phyloP scores from a whole-genome alignment of 2,888 invertebrate genomes.

The Oscheius sp. region DNA sequence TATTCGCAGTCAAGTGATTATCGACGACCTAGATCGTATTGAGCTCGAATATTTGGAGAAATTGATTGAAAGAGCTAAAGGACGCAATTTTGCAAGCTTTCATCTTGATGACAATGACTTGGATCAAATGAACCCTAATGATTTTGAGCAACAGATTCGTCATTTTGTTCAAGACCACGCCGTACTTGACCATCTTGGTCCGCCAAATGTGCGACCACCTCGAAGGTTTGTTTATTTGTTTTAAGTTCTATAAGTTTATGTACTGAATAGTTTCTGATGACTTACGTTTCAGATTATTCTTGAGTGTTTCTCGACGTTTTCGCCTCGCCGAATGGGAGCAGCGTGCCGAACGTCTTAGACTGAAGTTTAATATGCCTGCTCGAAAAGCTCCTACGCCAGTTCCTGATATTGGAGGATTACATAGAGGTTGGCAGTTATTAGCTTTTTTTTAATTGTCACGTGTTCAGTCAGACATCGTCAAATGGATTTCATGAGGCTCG shows the following conservation, averaged over 20 bases:
- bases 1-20: background rate
- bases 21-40: background rate
- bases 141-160: background rate
- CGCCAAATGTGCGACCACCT: background rate
- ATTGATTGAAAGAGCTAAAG: background rate
- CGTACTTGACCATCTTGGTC: background rate
- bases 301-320: background rate
- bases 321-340: background rate
- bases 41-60: conserved; percentile 14
- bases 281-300: background rate
- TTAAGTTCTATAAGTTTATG: too few species aligned
- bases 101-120: background rate
- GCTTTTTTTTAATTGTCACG: too few species aligned
- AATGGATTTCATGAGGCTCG: too few species aligned
- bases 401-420: background rate
- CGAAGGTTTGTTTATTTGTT: too few species aligned
- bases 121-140: background rate
- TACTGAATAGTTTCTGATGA: too few species aligned
- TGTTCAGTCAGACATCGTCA: too few species aligned
- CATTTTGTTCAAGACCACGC: background rate
- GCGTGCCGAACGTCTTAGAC: background rate
- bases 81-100: background rate
- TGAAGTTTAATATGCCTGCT: background rate
- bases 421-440: too few species aligned
- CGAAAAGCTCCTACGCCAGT: background rate